phyloP scores from a whole-genome alignment of 2,888 invertebrate species.

The Dyspetes luteomarginatus region DNA sequence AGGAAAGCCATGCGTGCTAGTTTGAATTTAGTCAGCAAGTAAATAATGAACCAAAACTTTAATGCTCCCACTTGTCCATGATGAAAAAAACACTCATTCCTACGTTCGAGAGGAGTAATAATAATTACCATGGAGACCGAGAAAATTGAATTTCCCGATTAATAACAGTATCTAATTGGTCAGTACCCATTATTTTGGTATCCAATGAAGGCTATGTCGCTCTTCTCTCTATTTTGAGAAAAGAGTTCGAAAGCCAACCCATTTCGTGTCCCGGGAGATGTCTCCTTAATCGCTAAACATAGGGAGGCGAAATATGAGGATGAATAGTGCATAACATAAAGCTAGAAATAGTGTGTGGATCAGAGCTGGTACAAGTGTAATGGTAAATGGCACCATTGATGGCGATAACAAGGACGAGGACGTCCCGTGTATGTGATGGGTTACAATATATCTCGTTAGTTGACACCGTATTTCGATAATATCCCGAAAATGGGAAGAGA shows the following conservation, averaged over 20 bases:
- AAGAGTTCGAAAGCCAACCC: neutral
- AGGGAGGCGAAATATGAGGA: neutral
- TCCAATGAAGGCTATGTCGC: no score
- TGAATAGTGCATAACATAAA: neutral
- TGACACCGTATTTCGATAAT: neutral
- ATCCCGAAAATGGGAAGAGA: neutral
- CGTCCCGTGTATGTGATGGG: neutral
- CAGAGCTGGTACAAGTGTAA: neutral
- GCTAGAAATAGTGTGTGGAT: neutral
- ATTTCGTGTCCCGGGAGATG: no score
- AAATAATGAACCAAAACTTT: no score
- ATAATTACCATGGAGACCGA: no score
- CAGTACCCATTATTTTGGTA: no score
- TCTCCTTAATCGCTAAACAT: no score
- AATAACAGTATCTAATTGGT: neutral
- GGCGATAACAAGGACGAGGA: neutral
- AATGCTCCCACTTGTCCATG: no score
- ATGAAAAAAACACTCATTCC: neutral
- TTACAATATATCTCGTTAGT: slow-evolving; percentile 33
- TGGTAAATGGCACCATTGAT: slow-evolving; percentile 5
- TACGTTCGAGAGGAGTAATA: neutral
- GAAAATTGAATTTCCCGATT: neutral
- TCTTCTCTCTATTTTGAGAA: neutral
- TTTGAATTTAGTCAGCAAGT: no score
- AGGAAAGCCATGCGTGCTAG: no score